Percentiles rank a stretch among this genome's conserved stretches.
phyloP scores from a whole-genome alignment of 2,888 invertebrate genomes.

The Trachelus tabidus region DNA sequence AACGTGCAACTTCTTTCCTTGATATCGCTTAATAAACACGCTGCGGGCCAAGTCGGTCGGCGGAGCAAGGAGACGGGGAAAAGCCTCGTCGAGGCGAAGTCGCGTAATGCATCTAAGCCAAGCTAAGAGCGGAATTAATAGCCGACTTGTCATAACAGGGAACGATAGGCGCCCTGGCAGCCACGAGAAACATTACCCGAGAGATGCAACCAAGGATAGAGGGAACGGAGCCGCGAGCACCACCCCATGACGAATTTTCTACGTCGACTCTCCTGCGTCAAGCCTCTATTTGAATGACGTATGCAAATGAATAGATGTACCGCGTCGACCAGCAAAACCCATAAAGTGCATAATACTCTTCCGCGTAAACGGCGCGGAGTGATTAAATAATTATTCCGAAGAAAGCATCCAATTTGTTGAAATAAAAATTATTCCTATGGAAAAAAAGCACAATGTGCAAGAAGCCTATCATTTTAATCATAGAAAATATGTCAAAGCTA shows the following conservation, averaged over 20 bases:
- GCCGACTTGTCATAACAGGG: conserved; percentile 25
- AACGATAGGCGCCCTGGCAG: conserved; percentile 16
- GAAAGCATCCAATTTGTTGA: neutral
- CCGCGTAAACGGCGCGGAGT: neutral
- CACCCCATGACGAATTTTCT: conserved; percentile 47
- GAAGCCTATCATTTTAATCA: neutral
- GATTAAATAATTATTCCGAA: neutral
- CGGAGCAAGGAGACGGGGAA: neutral
- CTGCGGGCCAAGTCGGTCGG: too few species aligned
- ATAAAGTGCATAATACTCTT: conserved; percentile 1
- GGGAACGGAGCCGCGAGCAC: conserved; percentile 30
- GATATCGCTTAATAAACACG: too few species aligned
- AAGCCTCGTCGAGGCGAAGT: conserved; percentile 8
- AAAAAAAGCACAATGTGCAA: neutral
- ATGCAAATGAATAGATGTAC: conserved; percentile 34
- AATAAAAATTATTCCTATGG: neutral
- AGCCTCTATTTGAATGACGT: conserved; percentile 35
- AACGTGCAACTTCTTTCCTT: too few species aligned
- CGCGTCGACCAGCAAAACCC: neutral
- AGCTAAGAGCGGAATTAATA: conserved; percentile 19
- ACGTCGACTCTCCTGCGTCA: conserved; percentile 34
- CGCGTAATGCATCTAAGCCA: conserved; percentile 11
- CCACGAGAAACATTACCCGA: conserved; percentile 8
- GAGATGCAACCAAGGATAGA: conserved; percentile 1
- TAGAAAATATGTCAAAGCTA: neutral